These are phyloP conservation scores for Rhamphomyia laevipes DNA, from an alignment of 2,888 invertebrate genomes.

Conservation along the genomic window DNA sequence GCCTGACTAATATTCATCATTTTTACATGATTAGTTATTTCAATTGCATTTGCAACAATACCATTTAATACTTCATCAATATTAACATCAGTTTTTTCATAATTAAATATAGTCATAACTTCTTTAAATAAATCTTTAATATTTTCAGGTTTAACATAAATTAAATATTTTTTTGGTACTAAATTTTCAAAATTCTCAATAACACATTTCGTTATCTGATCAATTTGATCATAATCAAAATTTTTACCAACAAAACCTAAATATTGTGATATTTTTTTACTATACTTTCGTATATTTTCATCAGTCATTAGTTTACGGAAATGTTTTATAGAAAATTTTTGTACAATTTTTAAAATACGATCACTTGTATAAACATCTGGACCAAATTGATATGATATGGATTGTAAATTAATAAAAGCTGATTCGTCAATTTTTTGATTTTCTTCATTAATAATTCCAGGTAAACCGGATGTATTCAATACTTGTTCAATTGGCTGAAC, in stretches of 20 bases:
- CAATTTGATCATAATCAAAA: constrained; percentile 28
- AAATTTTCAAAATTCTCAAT: constrained; percentile 27
- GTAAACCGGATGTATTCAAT: constrained; percentile 4
- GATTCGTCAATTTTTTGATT: constrained; percentile 16
- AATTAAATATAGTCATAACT: not conserved
- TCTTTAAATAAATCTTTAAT: constrained; percentile 8
- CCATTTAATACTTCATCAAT: not conserved
- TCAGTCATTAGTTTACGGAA: constrained; percentile 22
- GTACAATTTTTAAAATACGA: constrained; percentile 28
- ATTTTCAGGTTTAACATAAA: constrained; percentile 18
- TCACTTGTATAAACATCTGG: constrained; percentile 24
- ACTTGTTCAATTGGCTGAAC: constrained; percentile 18
- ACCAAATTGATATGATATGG: constrained; percentile 24
- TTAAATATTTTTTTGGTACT: constrained; percentile 30
- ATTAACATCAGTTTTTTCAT: not conserved
- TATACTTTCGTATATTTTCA: constrained; percentile 27
- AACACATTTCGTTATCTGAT: constrained; percentile 28
- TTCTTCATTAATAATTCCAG: constrained; percentile 13
- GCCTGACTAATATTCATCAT: not conserved
- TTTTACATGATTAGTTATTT: not conserved
- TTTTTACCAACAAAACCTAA: constrained; percentile 31
- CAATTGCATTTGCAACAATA: not conserved
- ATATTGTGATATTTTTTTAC: constrained; percentile 28
- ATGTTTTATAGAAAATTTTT: constrained; percentile 25
- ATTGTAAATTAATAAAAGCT: constrained; percentile 20